These are phyloP conservation scores for Lucinisca nassula DNA, from an alignment of 2,888 invertebrate species.

Conservation along the genomic window DNA sequence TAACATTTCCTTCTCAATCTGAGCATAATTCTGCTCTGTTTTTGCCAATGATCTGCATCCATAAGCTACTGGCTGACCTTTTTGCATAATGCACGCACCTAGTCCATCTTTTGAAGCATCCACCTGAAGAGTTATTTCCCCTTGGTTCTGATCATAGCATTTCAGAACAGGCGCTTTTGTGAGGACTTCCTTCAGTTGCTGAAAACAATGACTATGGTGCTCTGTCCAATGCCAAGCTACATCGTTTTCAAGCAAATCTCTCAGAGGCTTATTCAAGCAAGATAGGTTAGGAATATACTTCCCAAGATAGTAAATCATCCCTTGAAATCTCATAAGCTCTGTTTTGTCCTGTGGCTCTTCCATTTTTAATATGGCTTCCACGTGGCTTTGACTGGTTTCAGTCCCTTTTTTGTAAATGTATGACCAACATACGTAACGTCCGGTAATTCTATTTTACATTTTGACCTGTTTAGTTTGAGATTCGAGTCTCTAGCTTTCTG, in stretches of 20 bases:
- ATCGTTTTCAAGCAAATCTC: constrained; percentile 29
- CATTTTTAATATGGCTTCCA: constrained; percentile 53
- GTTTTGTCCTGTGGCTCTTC: constrained; percentile 49
- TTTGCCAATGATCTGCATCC: constrained; percentile 60
- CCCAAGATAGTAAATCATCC: constrained; percentile 71
- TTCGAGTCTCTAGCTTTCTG: constrained; percentile 26
- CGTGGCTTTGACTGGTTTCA: constrained; percentile 52
- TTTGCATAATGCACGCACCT: constrained; percentile 65
- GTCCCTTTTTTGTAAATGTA: constrained; percentile 39
- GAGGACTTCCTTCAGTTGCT: constrained; percentile 24
- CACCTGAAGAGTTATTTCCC: neutral
- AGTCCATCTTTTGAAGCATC: constrained; percentile 61
- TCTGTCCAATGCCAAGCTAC: constrained; percentile 43
- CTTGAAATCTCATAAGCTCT: constrained; percentile 57
- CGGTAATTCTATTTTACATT: constrained; percentile 25
- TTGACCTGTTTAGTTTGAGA: constrained; percentile 30
- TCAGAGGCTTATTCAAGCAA: constrained; percentile 25
- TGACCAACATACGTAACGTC: constrained; percentile 63
- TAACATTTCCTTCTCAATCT: constrained; percentile 74
- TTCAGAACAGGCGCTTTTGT: constrained; percentile 35
- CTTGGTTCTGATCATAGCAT: constrained; percentile 23
- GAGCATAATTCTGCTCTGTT: constrained; percentile 67
- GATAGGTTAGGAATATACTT: constrained; percentile 63
- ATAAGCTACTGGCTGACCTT: constrained; percentile 65
- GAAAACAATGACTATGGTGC: constrained; percentile 17